Base-by-base conservation (phyloP, 2,113 vertebrate genomes). In the Myodes glareolus region DNA sequence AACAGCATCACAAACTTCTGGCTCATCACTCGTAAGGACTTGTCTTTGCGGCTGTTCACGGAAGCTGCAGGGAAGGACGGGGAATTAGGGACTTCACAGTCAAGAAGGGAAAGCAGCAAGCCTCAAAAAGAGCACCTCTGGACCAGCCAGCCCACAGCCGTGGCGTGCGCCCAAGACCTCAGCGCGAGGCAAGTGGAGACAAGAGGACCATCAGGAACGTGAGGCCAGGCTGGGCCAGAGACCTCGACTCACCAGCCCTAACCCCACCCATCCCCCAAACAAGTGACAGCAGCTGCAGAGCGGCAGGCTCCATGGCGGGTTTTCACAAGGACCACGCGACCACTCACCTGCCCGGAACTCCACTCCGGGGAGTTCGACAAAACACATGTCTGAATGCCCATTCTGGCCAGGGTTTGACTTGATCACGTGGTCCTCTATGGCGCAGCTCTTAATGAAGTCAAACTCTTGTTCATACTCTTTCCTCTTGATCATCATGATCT, bases 1-100 rank as follows among this genome's bases (percentile, higher is more conserved):
- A 99, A 99, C 52, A 99, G 98, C 99, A 99, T 99, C 96, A 99
- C 99, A 96, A 99, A 99, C 98, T 99, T 99, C 98, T 99, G 99
- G 98, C 99, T 99, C 99, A 99, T 99, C 96, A 99, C 99, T 92
- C 99, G 98, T 97, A 99, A 98, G 90, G 99, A 99, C 96, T 99
- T 99, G 98, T 99, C 99, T 97, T 99, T 99, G 96, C 99, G 99
- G 96, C 99, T 99, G 90, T 99, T 99, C 13, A 99, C 99, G 47
- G 99, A 99, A 2, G 99, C 99, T 99, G 98, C 39, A 81, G 90
- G 98, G 90, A 95, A 97, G 75, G 63, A 63, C 5, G 94, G 75
- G 39, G 92, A 70, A 70, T 77, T 52, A 97, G 89, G 90, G 95
- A 97, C 98, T 98, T 97, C 70, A 97, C 98, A 97, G 94, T 92